Evolutionary conservation across 2,888 invertebrate genomes (phyloP), one percentile per base, ranked within the genome.

Genomic region (Dryocosmus kuriphilus): DNA sequence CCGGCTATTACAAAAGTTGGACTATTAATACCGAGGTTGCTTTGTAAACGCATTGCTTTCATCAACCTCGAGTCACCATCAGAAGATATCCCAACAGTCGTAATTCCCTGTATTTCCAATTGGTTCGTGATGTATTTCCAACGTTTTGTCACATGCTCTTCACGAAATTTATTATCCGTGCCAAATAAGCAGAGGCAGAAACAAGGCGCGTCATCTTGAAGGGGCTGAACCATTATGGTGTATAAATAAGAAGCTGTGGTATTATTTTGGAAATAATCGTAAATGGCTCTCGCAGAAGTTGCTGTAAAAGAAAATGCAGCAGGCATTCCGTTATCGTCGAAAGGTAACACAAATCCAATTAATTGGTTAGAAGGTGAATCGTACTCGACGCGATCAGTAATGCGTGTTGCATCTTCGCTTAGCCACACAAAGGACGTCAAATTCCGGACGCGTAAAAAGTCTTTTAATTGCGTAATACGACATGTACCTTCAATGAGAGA

Each of bases 371-470:
- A 77, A n/a, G 46, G 67, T 27, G 81, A 61, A 79, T 81, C 79
- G 67, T 82, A 85, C 65, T 81, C 77, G n/a, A 83, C 73, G n/a
- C 77, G 71, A 8, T 81, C 80, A 55, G 80, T 81, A 57, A 83
- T 79, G 35, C 81, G 79, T 24, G 85, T 85, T 19, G 82, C 84
- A 76, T 86, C 86, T 77, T 86, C 85, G 30, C 80, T 82, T 11
- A 85, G 30, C 81, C 81, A 83, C 27, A 84, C 78, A 11, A 67
- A 65, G 11, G 74, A 51, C 19, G 85, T 82, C 51, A 82, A 79
- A 38, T 80, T 77, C 65, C 82, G 57, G 14, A 61, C 27, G 14
- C 74, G 41, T 61, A 85, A 75, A 74, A 82, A 82, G 30, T 62
- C 32, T 75, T 82, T 83, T 57, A 85, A 73, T 35, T 84, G 80